Conservation (phyloP, 2,888 invertebrate genomes). For the Xylota sylvarum region DNA sequence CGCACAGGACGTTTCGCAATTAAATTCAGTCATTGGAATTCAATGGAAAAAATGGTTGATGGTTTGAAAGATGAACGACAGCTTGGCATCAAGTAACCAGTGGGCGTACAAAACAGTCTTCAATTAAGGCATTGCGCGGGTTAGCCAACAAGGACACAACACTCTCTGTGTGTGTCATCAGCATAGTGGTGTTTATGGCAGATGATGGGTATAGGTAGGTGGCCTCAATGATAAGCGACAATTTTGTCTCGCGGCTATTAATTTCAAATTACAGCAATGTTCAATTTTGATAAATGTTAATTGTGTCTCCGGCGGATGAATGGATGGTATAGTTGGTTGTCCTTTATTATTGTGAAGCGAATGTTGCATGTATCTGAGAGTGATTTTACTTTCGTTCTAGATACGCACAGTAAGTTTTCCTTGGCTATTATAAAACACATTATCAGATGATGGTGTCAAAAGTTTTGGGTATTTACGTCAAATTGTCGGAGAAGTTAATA, state of each 20-base stretch:
- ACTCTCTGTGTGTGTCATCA: constrained; percentile 11
- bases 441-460: constrained; percentile 71
- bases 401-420: constrained; percentile 14
- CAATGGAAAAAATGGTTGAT: constrained; percentile 49
- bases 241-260: constrained; percentile 65
- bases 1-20: constrained; percentile 65
- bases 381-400: not conserved
- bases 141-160: constrained; percentile 45
- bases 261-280: constrained; percentile 65
- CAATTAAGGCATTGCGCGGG: constrained; percentile 55
- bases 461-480: constrained; percentile 73
- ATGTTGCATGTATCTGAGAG: constrained; percentile 28
- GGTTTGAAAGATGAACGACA: constrained; percentile 51
- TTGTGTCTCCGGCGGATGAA: constrained; percentile 51
- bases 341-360: constrained; percentile 14
- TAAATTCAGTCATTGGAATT: constrained; percentile 69
- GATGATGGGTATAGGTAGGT: too few relatives aligned
- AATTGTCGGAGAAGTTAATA: constrained; percentile 71
- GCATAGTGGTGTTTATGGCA: not conserved
- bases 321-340: constrained; percentile 19
- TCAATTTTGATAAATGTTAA: constrained; percentile 65
- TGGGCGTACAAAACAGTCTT: constrained; percentile 53
- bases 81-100: constrained; percentile 27
- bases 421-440: constrained; percentile 33
- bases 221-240: constrained; percentile 20